Percentiles rank a stretch among this genome's conserved stretches.
Conservation (phyloP, 2,113 vertebrate genomes). For the Myrmecophaga tridactyla region DNA sequence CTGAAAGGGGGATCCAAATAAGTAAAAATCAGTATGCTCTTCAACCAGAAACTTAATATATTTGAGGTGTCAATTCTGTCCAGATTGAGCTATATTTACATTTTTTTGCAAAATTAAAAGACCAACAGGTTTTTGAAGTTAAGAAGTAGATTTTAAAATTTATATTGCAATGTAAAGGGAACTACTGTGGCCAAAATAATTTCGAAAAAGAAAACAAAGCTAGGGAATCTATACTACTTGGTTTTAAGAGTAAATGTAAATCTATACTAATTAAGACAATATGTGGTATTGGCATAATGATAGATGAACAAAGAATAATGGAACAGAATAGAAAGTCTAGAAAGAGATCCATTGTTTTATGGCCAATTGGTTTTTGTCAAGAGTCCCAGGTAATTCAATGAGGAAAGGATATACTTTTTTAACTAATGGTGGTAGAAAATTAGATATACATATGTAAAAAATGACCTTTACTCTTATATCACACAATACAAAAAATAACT, state of each 20-base stretch:
- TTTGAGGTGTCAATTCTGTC: neutral
- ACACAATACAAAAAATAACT: neutral
- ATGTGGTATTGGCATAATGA: neutral
- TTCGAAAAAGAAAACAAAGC: neutral
- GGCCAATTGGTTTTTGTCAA: neutral
- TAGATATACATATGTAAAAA: neutral
- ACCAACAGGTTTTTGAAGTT: neutral
- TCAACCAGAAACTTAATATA: neutral
- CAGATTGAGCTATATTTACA: neutral
- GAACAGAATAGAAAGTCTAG: neutral
- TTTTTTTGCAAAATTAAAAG: neutral
- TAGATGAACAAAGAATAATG: neutral
- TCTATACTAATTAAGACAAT: neutral
- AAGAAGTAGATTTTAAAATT: neutral
- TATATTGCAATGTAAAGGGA: neutral
- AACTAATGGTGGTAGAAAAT: neutral
- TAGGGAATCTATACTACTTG: neutral
- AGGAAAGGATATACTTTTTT: neutral
- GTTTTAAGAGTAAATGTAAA: neutral
- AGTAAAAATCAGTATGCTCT: neutral
- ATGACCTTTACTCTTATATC: neutral
- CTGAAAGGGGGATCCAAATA: neutral
- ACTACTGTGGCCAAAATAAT: neutral
- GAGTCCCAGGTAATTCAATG: neutral
- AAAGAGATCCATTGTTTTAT: neutral